A percentile compares a stretch with the other conserved stretches of the same genome.
phyloP scores from a whole-genome alignment of 2,888 invertebrate genomes.

The Lasioglossum oenotherae region DNA sequence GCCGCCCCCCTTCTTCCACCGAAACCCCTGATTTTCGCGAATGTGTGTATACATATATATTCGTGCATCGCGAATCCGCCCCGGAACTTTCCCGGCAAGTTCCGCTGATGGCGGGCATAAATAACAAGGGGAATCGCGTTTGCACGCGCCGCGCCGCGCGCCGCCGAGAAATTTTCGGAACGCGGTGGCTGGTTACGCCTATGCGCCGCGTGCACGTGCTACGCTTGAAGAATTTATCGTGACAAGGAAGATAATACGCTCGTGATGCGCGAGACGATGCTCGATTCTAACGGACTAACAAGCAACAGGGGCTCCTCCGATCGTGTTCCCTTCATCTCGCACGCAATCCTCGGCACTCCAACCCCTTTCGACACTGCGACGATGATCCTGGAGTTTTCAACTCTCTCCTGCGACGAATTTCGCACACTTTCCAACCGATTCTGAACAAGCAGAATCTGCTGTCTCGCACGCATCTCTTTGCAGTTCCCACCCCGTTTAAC shows the following conservation, averaged over 20 bases:
- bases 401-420: neutral
- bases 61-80: conserved; percentile 43
- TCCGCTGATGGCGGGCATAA: conserved; percentile 60
- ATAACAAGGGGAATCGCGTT: conserved; percentile 52
- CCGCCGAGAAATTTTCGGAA: conserved; percentile 29
- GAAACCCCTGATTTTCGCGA: neutral
- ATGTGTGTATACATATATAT: conserved; percentile 4
- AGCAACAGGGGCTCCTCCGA: neutral
- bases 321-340: neutral
- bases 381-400: neutral
- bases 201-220: conserved; percentile 37
- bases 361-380: neutral
- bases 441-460: neutral
- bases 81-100: conserved; percentile 64
- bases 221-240: conserved; percentile 51
- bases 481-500: too few relatives aligned
- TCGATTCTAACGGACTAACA: neutral
- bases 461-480: too few relatives aligned
- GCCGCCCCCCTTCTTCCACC: neutral
- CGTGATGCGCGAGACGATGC: conserved; percentile 29
- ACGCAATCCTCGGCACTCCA: neutral
- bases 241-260: conserved; percentile 46
- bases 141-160: neutral
- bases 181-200: conserved; percentile 16
- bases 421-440: neutral